Base-by-base conservation (phyloP, 2,797 vertebrate genomes). In the Garrulus glandarius region DNA sequence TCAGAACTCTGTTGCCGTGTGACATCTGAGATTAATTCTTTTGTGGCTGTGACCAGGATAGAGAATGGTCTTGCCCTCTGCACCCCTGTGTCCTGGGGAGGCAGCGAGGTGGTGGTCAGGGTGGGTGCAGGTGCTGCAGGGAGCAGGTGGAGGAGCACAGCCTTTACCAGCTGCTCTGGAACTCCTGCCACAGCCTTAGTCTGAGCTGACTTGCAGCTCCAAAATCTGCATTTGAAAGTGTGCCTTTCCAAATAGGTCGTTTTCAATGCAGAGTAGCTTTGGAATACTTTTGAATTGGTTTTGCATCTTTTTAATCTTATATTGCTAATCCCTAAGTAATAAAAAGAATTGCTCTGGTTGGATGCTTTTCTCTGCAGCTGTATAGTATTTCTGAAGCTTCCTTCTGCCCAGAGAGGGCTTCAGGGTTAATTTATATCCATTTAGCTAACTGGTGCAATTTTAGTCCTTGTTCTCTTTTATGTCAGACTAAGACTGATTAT, bases 381-480 rank as follows among this genome's bases (percentile, higher is more conserved):
- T 57, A 5, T 15, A 15, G 43, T 34, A 41, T 84, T 92, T 91
- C 89, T 83, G 63, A 81, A 72, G n/a, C 30, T 80, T 84, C 26
- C 37, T 85, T 71, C 50, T 84, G 32, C 61, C 49, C 65, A 63
- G 61, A 78, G 74, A 87, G 79, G 65, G 61, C 82, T 81, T 67
- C 32, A 26, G 47, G 67, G 77, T 95, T 96, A 97, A 93, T 91
- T 92, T 90, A 84, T 91, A 94, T 94, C 84, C 89, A 49, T 79
- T 96, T 94, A 94, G 79, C 83, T 78, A 90, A 79, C 82, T 76
- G 82, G 32, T 82, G 39, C 43, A 19, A 71, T 87, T 92, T 83
- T 55, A 93, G 43, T 47, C 21, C 41, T 87, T 77, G 60, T 79
- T 56, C 64, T 76, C 81, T 81, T 87, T 71, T 43, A 55, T 75